Base-by-base conservation (phyloP, 2,888 invertebrate species). In the Heteromyza rotundicornis region DNA sequence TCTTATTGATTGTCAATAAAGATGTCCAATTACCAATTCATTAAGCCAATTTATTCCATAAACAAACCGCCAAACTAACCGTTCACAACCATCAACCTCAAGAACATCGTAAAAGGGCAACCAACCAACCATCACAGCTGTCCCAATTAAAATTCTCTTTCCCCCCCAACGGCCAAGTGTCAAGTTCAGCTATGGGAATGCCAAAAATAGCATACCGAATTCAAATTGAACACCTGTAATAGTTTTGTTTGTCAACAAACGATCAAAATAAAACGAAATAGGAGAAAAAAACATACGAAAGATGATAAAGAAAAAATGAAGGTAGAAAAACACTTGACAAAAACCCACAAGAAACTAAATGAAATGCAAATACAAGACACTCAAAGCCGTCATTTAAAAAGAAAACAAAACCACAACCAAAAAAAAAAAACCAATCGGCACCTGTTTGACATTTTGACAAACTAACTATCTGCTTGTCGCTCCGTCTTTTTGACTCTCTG, bases 401-500 rank as follows among this genome's bases (percentile, higher is more conserved):
- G n/a, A n/a, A n/a, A n/a, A n/a, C n/a, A n/a, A n/a, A n/a, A n/a
- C n/a, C n/a, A n/a, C n/a, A n/a, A n/a, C n/a, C n/a, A n/a, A n/a
- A n/a, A n/a, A n/a, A n/a, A n/a, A n/a, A n/a, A n/a, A 40, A 40
- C 12, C 16, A 40, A 40, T 40, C n/a, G 40, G n/a, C 40, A 40
- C 40, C 40, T 40, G 40, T 40, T 40, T n/a, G 40, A 40, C 14
- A n/a, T 40, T 40, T 40, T n/a, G n/a, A 40, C n/a, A n/a, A 40
- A n/a, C n/a, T n/a, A n/a, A n/a, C n/a, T n/a, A n/a, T n/a, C n/a
- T n/a, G n/a, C n/a, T n/a, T n/a, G n/a, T n/a, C n/a, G n/a, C n/a
- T n/a, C n/a, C n/a, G n/a, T n/a, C n/a, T n/a, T n/a, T n/a, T n/a
- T 40, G 40, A 14, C 40, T 14, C 40, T 40, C 10, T 14, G 40